Conservation (phyloP, 2,113 vertebrate species). For the Romanogobio albipinnatus region DNA sequence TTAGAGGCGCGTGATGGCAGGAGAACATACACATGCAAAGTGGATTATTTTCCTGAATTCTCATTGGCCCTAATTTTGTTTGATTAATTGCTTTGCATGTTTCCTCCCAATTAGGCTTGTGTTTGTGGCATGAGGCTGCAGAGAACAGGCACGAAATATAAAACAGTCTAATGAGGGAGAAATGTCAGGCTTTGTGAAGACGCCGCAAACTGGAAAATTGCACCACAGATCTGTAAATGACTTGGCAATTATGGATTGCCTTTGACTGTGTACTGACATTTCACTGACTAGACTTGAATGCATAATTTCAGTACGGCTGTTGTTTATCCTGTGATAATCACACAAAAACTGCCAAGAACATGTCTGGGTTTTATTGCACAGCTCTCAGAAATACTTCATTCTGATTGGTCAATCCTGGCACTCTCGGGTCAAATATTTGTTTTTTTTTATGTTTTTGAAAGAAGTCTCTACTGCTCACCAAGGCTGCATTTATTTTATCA, state of each 20-base stretch:
- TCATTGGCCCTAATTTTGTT: slow-evolving; percentile 3
- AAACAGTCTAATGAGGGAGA: slow-evolving; percentile 60
- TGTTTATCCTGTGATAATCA: slow-evolving; percentile 4
- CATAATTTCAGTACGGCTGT: slow-evolving; percentile 41
- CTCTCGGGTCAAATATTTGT: neutral
- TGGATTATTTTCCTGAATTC: slow-evolving; percentile 10
- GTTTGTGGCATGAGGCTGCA: slow-evolving; percentile 49
- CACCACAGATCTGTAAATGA: slow-evolving; percentile 64
- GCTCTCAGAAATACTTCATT: neutral
- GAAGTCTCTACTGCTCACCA: neutral
- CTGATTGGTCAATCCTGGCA: neutral
- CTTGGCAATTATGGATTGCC: slow-evolving; percentile 61
- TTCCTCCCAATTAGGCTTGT: slow-evolving; percentile 58
- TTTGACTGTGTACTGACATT: slow-evolving; percentile 60
- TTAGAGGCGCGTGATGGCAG: neutral
- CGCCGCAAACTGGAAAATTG: slow-evolving; percentile 64
- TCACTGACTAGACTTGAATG: slow-evolving; percentile 29
- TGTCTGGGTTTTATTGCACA: no score
- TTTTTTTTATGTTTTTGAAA: neutral
- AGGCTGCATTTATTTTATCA: neutral
- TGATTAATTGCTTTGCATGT: slow-evolving; percentile 61
- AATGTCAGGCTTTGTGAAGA: slow-evolving; percentile 60
- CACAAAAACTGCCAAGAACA: slow-evolving; percentile 1
- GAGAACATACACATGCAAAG: slow-evolving; percentile 1
- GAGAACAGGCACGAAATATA: slow-evolving; percentile 57